These are phyloP conservation scores for Drosophila merina DNA, from an alignment of 2,888 invertebrate species.

Conservation along the genomic window DNA sequence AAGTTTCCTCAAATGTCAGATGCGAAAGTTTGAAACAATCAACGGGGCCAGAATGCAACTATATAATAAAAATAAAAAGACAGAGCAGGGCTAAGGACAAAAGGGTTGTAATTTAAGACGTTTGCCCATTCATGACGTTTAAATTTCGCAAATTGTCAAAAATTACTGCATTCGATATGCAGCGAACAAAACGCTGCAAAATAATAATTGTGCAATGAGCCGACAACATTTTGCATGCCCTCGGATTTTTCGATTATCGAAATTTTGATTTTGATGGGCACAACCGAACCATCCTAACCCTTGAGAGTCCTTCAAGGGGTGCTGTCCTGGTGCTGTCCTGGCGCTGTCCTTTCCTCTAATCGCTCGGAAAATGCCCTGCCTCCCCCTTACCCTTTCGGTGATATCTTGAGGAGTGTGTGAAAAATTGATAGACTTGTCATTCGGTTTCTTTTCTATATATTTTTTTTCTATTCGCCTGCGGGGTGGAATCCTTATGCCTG, in stretches of 20 bases:
- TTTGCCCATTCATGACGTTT: conserved; percentile 58
- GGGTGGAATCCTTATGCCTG: conserved; percentile 49
- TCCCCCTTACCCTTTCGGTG: conserved; percentile 40
- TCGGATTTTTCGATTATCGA: conserved; percentile 19
- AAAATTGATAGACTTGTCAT: conserved; percentile 78
- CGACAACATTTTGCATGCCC: conserved; percentile 66
- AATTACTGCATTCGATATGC: conserved; percentile 67
- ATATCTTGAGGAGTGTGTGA: conserved; percentile 74
- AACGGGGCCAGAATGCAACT: too few relatives aligned
- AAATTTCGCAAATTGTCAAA: conserved; percentile 59
- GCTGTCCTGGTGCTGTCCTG: conserved; percentile 18
- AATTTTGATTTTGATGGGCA: background rate
- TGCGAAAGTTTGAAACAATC: conserved; percentile 29
- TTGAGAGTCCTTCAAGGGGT: conserved; percentile 24
- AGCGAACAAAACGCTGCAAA: conserved; percentile 32
- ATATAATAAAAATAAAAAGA: background rate
- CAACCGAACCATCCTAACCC: conserved; percentile 15
- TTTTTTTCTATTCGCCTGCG: conserved; percentile 26
- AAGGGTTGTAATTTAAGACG: conserved; percentile 67
- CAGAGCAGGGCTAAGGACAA: conserved; percentile 5
- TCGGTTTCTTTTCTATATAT: conserved; percentile 10
- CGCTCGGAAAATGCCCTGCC: conserved; percentile 41
- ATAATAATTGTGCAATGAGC: conserved; percentile 66
- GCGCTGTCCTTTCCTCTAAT: conserved; percentile 46
- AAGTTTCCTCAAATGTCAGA: conserved; percentile 20